Conservation (phyloP, 2,113 vertebrate species). For the Pangasianodon gigas region DNA sequence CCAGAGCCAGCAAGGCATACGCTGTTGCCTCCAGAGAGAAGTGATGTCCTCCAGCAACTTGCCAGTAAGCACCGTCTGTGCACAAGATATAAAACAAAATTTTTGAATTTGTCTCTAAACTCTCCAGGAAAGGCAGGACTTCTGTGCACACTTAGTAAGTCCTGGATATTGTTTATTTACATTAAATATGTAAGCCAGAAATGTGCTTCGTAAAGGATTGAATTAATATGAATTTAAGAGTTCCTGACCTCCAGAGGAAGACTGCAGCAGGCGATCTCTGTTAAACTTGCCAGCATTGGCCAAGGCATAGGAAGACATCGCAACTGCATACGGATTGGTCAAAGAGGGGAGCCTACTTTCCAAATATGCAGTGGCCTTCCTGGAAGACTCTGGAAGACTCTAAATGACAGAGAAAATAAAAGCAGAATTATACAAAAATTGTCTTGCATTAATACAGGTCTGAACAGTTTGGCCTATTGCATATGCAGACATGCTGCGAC, state of each 20-base stretch:
- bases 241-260: slow-evolving; percentile 42
- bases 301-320: slow-evolving; percentile 82
- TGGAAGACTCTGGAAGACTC: slow-evolving; percentile 71
- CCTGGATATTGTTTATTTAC: not conserved
- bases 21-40: slow-evolving; percentile 86
- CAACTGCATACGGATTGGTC: slow-evolving; percentile 80
- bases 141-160: not conserved
- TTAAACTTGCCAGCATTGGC: slow-evolving; percentile 65
- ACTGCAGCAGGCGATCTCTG: slow-evolving; percentile 59
- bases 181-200: too few relatives aligned
- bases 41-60: slow-evolving; percentile 58
- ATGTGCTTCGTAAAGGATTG: not conserved
- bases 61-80: slow-evolving; percentile 73
- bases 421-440: not conserved
- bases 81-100: slow-evolving; percentile 19
- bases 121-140: not conserved
- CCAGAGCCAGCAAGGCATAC: slow-evolving; percentile 83
- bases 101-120: not conserved
- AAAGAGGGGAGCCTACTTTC: slow-evolving; percentile 64
- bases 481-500: not conserved
- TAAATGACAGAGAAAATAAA: slow-evolving; percentile 49
- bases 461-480: not conserved
- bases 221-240: not conserved
- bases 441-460: not conserved
- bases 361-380: slow-evolving; percentile 73